phyloP scores from a whole-genome alignment of 2,113 vertebrate genomes.

The Chionomys nivalis region DNA sequence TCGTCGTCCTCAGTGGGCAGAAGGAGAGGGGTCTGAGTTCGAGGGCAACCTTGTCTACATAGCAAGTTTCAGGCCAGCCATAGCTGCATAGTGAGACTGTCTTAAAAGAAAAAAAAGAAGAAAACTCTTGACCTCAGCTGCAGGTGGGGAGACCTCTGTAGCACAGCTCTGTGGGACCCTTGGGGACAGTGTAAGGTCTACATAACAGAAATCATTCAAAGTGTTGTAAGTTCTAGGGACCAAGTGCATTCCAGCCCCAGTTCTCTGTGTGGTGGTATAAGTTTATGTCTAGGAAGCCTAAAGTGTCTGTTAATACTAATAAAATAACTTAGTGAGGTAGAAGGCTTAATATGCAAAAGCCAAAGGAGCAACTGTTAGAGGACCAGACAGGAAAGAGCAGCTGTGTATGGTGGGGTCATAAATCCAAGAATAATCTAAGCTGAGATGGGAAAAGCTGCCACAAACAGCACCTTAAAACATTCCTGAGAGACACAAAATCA shows the following conservation, averaged over 20 bases:
- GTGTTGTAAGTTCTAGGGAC: neutral
- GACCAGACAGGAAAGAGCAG: neutral
- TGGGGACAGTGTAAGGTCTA: neutral
- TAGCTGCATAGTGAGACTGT: neutral
- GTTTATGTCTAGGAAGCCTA: neutral
- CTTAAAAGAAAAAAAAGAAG: neutral
- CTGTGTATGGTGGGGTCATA: neutral
- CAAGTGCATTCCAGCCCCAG: neutral
- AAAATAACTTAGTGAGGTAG: neutral
- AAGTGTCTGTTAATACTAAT: neutral
- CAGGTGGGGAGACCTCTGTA: neutral
- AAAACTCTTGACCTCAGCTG: neutral
- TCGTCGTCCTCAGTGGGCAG: too few species aligned
- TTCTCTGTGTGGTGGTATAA: neutral
- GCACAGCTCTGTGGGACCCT: neutral
- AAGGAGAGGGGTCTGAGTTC: neutral
- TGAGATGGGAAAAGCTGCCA: neutral
- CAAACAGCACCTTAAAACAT: neutral
- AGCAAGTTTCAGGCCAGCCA: neutral
- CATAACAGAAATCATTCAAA: neutral
- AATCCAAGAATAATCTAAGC: neutral
- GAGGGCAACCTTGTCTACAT: neutral
- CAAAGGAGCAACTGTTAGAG: neutral
- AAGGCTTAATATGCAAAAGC: neutral
- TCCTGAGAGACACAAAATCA: neutral